Conservation (phyloP, 2,888 invertebrate species). For the Sinohyriopsis cumingii region DNA sequence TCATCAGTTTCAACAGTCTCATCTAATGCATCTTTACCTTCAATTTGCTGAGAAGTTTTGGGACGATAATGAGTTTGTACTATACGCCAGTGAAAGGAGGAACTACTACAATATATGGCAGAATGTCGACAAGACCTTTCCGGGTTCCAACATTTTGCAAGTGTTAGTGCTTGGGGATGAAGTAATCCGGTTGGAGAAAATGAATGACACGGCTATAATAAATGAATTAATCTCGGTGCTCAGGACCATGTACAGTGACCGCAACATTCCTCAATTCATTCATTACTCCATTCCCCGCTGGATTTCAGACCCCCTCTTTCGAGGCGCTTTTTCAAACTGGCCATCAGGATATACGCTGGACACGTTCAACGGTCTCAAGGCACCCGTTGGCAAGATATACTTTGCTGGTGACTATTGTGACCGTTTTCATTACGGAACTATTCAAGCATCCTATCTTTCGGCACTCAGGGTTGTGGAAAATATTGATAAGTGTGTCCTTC, state of each 20-base stretch:
- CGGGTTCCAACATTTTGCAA: slow-evolving; percentile 3
- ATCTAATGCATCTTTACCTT: not conserved
- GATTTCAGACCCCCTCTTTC: not conserved
- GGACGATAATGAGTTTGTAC: slow-evolving; percentile 3
- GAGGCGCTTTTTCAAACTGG: slow-evolving; percentile 2
- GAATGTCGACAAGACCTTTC: not conserved
- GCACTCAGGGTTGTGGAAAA: not conserved
- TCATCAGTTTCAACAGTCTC: slow-evolving; percentile 5
- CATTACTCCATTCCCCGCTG: not conserved
- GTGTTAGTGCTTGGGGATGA: not conserved
- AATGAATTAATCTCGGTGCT: not conserved
- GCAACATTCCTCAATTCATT: not conserved
- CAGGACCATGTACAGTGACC: not conserved
- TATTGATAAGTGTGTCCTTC: slow-evolving; percentile 1
- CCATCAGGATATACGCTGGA: slow-evolving; percentile 1
- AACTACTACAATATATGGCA: not conserved
- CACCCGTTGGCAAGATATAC: slow-evolving; percentile 1
- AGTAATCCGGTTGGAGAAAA: not conserved
- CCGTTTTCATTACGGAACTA: not conserved
- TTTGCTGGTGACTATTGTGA: slow-evolving; percentile 2
- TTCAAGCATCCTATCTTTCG: slow-evolving; percentile 1
- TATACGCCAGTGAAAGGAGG: slow-evolving; percentile 3
- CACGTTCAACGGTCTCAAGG: not conserved
- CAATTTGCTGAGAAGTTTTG: slow-evolving; percentile 1
- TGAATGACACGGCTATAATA: not conserved